Evolutionary conservation across 1,140 invertebrate genomes (phyloP).

Genomic region (Spodoptera frugiperda): DNA sequence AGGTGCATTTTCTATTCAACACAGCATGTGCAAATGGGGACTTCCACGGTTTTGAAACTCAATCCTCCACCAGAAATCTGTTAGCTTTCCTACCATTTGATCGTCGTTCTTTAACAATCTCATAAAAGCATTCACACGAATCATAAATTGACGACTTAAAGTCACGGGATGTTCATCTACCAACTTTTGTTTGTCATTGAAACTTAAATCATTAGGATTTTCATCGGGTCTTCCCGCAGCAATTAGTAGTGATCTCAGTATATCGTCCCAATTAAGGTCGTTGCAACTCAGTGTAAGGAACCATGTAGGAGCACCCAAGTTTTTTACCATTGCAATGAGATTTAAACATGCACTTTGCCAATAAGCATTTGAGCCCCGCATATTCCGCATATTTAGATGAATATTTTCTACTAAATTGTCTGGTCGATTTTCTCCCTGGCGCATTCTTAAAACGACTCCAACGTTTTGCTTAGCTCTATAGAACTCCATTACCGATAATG

Average conservation of each 20-base stretch:
- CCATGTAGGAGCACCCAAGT: conserved; percentile 60
- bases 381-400: conserved; percentile 65
- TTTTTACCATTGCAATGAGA: conserved; percentile 60
- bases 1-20: conserved; percentile 54
- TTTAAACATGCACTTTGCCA: conserved; percentile 59
- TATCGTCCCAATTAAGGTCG: conserved; percentile 68
- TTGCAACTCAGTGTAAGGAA: conserved; percentile 74
- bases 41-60: conserved; percentile 63
- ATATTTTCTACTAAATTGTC: conserved; percentile 58
- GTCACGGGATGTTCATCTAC: conserved; percentile 68
- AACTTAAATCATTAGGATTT: conserved; percentile 58
- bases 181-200: conserved; percentile 63
- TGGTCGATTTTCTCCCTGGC: conserved; percentile 59
- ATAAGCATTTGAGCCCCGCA: conserved; percentile 65
- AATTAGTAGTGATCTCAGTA: conserved; percentile 61
- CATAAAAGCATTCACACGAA: conserved; percentile 72
- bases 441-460: conserved; percentile 51
- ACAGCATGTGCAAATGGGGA: conserved; percentile 59
- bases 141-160: conserved; percentile 70
- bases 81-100: conserved; percentile 54
- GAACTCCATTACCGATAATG: conserved; percentile 72
- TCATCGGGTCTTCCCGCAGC: conserved; percentile 62
- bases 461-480: conserved; percentile 64
- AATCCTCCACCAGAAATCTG: conserved; percentile 58
- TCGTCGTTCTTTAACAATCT: conserved; percentile 54